A percentile compares a stretch with the other conserved stretches of the same genome.
Conservation (phyloP, 2,113 vertebrate species). For the Tonatia bakeri region DNA sequence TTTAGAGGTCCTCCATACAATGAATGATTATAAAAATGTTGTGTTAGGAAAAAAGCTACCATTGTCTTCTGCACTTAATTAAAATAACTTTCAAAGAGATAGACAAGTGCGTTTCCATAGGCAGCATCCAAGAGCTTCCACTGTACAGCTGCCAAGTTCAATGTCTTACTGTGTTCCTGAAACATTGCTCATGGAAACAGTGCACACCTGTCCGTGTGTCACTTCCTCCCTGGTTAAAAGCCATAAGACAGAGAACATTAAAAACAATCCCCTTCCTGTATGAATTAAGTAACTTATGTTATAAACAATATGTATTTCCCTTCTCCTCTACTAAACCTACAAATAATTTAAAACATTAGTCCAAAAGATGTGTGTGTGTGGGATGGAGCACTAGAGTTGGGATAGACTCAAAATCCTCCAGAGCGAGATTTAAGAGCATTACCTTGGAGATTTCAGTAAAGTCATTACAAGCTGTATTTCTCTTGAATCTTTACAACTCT, state of each 20-base stretch:
- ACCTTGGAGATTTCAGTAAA: background rate
- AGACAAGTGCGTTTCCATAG: slow-evolving; percentile 23
- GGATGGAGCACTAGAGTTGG: accelerated
- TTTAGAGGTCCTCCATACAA: background rate
- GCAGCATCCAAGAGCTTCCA: background rate
- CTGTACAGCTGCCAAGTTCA: background rate
- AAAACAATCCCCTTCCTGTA: background rate
- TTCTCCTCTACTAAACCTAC: background rate
- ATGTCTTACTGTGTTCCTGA: slow-evolving; percentile 30
- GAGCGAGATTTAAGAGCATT: background rate
- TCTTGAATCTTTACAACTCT: background rate
- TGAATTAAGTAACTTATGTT: background rate
- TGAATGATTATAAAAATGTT: background rate
- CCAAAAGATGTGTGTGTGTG: background rate
- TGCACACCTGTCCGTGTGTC: slow-evolving; percentile 34
- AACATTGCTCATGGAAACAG: slow-evolving; percentile 25
- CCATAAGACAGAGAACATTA: background rate
- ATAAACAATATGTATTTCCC: background rate
- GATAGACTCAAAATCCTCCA: background rate
- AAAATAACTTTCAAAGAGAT: slow-evolving; percentile 21
- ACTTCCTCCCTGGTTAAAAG: background rate
- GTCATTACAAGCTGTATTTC: background rate
- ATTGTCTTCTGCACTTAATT: slow-evolving; percentile 49
- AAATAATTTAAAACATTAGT: background rate
- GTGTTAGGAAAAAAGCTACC: background rate